Base-by-base conservation (phyloP, 2,797 vertebrate genomes). In the Sebastes variabilis region DNA sequence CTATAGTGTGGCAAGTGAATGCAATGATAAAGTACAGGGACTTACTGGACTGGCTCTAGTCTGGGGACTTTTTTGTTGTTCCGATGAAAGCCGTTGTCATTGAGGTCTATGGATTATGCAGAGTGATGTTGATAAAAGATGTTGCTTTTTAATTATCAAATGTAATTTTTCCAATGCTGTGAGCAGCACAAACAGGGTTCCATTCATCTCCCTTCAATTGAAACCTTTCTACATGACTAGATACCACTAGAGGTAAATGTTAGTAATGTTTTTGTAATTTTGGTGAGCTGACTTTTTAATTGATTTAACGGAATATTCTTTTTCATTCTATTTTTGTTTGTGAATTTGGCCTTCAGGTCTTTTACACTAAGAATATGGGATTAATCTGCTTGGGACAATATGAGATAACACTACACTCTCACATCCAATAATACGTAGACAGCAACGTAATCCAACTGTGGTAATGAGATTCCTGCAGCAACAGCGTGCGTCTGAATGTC, bases 391-490 rank as follows among this genome's bases (percentile, higher is more conserved):
- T 67, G 62, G 80, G 54, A 89, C 81, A 87, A 86, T 84, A 64
- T 74, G 66, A 82, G 46, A 80, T 81, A 83, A 75, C 67, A 75
- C 24, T 3, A 25, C 66, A 49, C 34, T 25, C 82, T 75, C 59
- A 66, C 70, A 68, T 79, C 54, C 75, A 87, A 71, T 74, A 84
- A 85, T 20, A 76, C 54, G 32, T 70, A 72, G 65, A 86, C 71
- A 59, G 76, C 36, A 78, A 67, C 79, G 77, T 79, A 89, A 89
- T 89, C 74, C 85, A 68, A 68, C 75, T 62, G 78, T 77, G 67
- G 66, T 83, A 82, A 91, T 90, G 85, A 87, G 85, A 85, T 86
- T 84, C 79, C 59, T 59, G 86, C 83, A 82, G 73, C 79, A 82
- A 73, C 82, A 71, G 74, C 38, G 67, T 72, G 66, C 6, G 16